Evolutionary conservation across 2,797 vertebrate genomes (phyloP).

Genomic region (Enteromius trimaculatus): DNA sequence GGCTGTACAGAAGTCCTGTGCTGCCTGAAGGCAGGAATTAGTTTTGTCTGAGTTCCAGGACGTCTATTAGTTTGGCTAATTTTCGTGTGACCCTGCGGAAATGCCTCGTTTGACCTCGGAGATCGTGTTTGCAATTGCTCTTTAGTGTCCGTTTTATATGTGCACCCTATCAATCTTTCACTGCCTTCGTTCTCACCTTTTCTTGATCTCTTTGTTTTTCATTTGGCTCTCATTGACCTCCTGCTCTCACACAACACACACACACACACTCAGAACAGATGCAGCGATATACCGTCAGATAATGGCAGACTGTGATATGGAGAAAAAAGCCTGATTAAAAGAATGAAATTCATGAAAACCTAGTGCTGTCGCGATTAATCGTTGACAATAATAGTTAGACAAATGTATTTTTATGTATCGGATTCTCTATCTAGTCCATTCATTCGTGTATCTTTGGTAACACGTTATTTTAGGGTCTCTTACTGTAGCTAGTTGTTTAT

Average conservation of each 20-base stretch:
- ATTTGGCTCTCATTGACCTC: not conserved
- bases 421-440: not conserved
- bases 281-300: not conserved
- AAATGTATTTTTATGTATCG: not conserved
- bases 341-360: not conserved
- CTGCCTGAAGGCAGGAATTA: conserved; percentile 21
- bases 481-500: too few relatives aligned
- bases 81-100: conserved; percentile 16
- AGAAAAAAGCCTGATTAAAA: not conserved
- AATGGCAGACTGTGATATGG: not conserved
- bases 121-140: not conserved
- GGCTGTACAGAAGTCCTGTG: not conserved
- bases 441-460: not conserved
- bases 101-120: conserved; percentile 16
- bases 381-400: too few relatives aligned
- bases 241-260: not conserved
- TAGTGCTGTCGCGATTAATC: too few relatives aligned
- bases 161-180: not conserved
- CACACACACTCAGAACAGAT: not conserved
- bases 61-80: conserved; percentile 29
- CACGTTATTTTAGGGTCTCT: too few relatives aligned
- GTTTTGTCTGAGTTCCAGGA: conserved; percentile 23
- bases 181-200: conserved; percentile 28
- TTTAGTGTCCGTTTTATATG: not conserved
- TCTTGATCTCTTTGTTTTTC: not conserved